Base-by-base conservation (phyloP, 2,113 vertebrate genomes). In the Tinamus guttatus region DNA sequence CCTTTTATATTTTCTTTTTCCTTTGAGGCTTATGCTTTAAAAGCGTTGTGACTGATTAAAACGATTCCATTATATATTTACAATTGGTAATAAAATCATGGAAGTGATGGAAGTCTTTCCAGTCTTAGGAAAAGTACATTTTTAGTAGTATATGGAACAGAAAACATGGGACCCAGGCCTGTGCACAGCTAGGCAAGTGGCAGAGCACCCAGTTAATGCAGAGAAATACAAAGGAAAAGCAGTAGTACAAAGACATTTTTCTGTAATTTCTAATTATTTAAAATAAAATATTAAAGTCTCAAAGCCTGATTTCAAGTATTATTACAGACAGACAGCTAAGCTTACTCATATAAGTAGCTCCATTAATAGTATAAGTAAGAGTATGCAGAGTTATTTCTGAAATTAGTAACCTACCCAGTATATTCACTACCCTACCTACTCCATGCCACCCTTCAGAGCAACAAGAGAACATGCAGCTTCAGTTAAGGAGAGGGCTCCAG, bases 41-140 rank as follows among this genome's bases (percentile, higher is more conserved):
- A n/a, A 88, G 28, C 4, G 56, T 68, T 94, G 85, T 79, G 40
- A 71, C 40, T 76, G 27, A 93, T 81, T 90, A 90, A 90, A 92
- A 85, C 41, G 56, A 62, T 84, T 79, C 2, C 0, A 76, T 32
- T 58, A 28, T 54, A 45, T 65, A 81, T 90, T 93, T 86, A 64
- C 5, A 5, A 5, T 71, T 71, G 41, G 34, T 88, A 71, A 88
- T 86, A 18, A 75, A 84, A 76, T 65, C 15, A 71, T 4, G 4
- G 25, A 58, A 96, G 64, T 32, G 17, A 69, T 30, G 15, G 21
- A 32, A 85, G 25, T 17, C 17, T 81, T 86, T 90, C 20, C 21
- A 76, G 40, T 38, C 68, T 38, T 30, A 67, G 30, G 27, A 60
- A 69, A 77, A 85, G 27, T n/a, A 32, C 20, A 25, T 3, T 81